These are phyloP conservation scores for Maccullochella peelii DNA, from an alignment of 2,113 vertebrate species.

Conservation along the genomic window DNA sequence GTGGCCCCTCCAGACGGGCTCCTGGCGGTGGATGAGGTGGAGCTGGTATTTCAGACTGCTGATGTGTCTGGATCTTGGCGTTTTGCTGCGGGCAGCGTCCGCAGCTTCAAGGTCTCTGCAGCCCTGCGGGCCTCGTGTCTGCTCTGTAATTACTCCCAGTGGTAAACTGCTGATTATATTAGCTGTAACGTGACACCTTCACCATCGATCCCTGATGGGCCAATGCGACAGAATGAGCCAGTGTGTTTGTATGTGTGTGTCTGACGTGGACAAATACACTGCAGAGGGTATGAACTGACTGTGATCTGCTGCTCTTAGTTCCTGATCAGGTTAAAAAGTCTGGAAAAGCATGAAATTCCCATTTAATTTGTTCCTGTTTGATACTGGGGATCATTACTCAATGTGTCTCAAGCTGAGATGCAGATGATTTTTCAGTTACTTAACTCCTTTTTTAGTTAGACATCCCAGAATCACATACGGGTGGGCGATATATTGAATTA, in stretches of 20 bases:
- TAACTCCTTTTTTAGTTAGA: too few species aligned
- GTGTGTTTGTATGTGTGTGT: neutral
- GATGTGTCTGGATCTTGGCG: conserved; percentile 30
- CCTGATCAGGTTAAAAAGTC: neutral
- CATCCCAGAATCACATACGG: too few species aligned
- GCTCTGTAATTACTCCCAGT: conserved; percentile 63
- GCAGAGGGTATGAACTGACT: neutral
- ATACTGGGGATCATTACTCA: neutral
- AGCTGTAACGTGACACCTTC: conserved; percentile 56
- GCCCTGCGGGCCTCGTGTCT: conserved; percentile 27
- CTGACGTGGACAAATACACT: too few species aligned
- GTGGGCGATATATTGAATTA: too few species aligned
- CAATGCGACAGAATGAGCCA: accelerated
- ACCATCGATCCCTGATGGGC: conserved; percentile 28
- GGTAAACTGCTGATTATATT: conserved; percentile 59
- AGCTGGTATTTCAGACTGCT: conserved; percentile 6
- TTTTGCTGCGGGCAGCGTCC: conserved; percentile 14
- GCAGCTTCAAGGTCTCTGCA: conserved; percentile 37
- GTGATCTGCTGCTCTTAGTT: too few species aligned
- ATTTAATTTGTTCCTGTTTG: neutral
- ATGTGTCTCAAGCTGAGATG: too few species aligned
- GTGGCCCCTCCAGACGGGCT: conserved; percentile 7
- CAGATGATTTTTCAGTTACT: too few species aligned
- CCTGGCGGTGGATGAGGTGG: neutral
- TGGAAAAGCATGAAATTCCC: neutral